Percentiles rank a stretch among this genome's conserved stretches.
Evolutionary conservation across 1,140 invertebrate species (phyloP).

Genomic region (Platyscapa corneri): DNA sequence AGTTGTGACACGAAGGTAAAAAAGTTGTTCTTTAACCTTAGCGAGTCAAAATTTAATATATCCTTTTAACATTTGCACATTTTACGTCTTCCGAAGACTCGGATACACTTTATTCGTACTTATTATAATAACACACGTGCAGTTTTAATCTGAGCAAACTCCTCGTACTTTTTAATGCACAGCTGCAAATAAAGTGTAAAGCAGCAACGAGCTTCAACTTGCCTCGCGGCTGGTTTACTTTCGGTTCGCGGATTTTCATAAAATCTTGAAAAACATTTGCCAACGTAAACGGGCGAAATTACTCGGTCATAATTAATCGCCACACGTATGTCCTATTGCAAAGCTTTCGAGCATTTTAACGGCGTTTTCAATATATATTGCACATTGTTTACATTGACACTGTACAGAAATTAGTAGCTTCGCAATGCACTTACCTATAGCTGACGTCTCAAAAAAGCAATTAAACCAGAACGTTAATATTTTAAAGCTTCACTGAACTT

Average conservation of each 20-base stretch:
- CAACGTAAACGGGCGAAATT: not conserved
- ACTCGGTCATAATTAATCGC: not conserved
- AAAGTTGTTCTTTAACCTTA: not conserved
- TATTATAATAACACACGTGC: not conserved
- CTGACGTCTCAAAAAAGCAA: not conserved
- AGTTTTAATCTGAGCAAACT: not conserved
- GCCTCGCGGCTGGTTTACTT: not conserved
- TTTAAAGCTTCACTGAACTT: not conserved
- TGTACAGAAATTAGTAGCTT: not conserved
- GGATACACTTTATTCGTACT: not conserved
- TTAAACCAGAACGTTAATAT: not conserved
- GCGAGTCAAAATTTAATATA: not conserved
- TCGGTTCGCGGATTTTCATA: not conserved
- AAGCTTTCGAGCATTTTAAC: not conserved
- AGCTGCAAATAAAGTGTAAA: not conserved
- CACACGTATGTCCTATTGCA: not conserved
- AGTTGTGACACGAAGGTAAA: not conserved
- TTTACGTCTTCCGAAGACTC: not conserved
- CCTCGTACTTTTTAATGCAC: not conserved
- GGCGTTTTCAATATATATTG: not conserved
- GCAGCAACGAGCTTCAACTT: not conserved
- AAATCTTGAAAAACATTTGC: not conserved
- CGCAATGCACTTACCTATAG: not conserved
- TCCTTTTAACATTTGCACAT: not conserved
- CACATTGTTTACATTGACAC: not conserved